Evolutionary conservation across 2,888 invertebrate species (phyloP).

Genomic region (Hirtodrosophila alboralis): DNA sequence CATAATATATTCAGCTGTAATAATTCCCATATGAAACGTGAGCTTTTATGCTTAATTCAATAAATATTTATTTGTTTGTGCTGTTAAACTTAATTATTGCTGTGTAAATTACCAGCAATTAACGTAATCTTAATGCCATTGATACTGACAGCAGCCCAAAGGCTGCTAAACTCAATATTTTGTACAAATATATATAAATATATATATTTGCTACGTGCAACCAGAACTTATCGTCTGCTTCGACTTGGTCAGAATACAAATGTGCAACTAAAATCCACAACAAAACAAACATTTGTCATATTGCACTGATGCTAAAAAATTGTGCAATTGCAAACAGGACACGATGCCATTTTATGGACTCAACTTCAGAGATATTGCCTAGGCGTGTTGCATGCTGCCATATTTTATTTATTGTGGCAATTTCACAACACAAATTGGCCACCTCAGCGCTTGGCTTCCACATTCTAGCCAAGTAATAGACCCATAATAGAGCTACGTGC

Average conservation of each 20-base stretch:
- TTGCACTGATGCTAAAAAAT: slow-evolving; percentile 58
- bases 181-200: too few relatives aligned
- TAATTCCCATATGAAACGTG: slow-evolving; percentile 20
- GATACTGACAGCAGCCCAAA: slow-evolving; percentile 33
- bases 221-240: slow-evolving; percentile 63
- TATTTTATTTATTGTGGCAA: slow-evolving; percentile 62
- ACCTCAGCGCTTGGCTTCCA: slow-evolving; percentile 25
- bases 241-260: slow-evolving; percentile 55
- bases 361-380: slow-evolving; percentile 40
- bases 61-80: slow-evolving; percentile 45
- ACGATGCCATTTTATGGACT: slow-evolving; percentile 48
- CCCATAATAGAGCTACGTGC: slow-evolving; percentile 49
- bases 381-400: slow-evolving; percentile 33
- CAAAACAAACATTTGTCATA: slow-evolving; percentile 73
- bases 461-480: slow-evolving; percentile 59
- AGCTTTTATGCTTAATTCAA: slow-evolving; percentile 36
- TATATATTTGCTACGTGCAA: slow-evolving; percentile 69
- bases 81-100: slow-evolving; percentile 45
- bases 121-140: slow-evolving; percentile 30
- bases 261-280: slow-evolving; percentile 44
- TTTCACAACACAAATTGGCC: slow-evolving; percentile 58
- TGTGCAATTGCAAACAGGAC: slow-evolving; percentile 39
- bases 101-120: slow-evolving; percentile 55
- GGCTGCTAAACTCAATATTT: too few relatives aligned
- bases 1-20: slow-evolving; percentile 24